These are phyloP conservation scores for Drosophila kanekoi DNA, from an alignment of 2,888 invertebrate species.

Conservation along the genomic window DNA sequence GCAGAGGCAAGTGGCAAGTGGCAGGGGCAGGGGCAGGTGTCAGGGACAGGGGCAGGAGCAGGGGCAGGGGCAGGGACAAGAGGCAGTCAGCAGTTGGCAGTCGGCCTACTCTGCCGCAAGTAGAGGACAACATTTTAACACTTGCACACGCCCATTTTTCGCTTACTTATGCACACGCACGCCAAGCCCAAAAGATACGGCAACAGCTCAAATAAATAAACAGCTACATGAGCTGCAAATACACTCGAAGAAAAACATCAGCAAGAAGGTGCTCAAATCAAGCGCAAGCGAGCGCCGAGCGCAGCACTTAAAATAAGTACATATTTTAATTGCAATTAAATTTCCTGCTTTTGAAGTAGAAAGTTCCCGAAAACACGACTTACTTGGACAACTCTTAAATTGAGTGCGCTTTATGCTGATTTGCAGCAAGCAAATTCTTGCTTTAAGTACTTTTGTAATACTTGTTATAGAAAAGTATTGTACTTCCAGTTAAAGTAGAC, in stretches of 20 bases:
- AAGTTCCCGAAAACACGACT: too few relatives aligned
- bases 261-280: not conserved
- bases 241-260: conserved; percentile 13
- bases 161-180: conserved; percentile 62
- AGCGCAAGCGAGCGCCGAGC: not conserved
- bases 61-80: not conserved
- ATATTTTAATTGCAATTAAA: not conserved
- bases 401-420: too few relatives aligned
- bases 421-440: too few relatives aligned
- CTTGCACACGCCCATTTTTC: conserved; percentile 59
- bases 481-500: too few relatives aligned
- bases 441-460: not conserved
- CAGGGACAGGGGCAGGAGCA: too few relatives aligned
- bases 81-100: conserved; percentile 14
- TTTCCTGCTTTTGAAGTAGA: too few relatives aligned
- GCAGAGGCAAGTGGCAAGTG: not conserved
- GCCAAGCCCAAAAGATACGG: conserved; percentile 9
- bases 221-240: conserved; percentile 8
- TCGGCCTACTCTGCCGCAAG: conserved; percentile 41
- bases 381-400: too few relatives aligned
- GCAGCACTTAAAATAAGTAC: not conserved
- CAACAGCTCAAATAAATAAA: conserved; percentile 17
- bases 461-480: too few relatives aligned
- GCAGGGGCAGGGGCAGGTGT: not conserved
- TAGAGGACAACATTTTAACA: conserved; percentile 59